These are phyloP conservation scores for Rattus norvegicus DNA, from an alignment of 2,113 vertebrate species.

Conservation along the genomic window GRCr8 NC_086032.1:54162001-54162500, in stretches of 20 bases:
- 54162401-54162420: not conserved
- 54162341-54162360: accelerated
- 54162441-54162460: not conserved
- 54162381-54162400: not conserved
- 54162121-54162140: slow-evolving; percentile 77
- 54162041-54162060: not conserved
- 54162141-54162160: slow-evolving; percentile 49
- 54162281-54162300: not conserved
- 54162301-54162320: not conserved
- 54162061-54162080: not conserved
- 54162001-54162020: not conserved
- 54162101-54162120: slow-evolving; percentile 61
- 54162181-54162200: slow-evolving; percentile 53
- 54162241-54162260: slow-evolving; percentile 35
- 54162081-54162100: slow-evolving; percentile 53
- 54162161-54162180: slow-evolving; percentile 39
- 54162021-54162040: not conserved
- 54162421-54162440: not conserved
- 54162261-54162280: not conserved
- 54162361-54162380: not conserved
- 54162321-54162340: not conserved
- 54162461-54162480: not conserved
- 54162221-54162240: slow-evolving; percentile 67
- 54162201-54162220: slow-evolving; percentile 21
- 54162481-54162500: not conserved